Evolutionary conservation across 2,797 vertebrate species (phyloP), one percentile per base, ranked within the genome.

Genomic region (Balearica regulorum): DNA sequence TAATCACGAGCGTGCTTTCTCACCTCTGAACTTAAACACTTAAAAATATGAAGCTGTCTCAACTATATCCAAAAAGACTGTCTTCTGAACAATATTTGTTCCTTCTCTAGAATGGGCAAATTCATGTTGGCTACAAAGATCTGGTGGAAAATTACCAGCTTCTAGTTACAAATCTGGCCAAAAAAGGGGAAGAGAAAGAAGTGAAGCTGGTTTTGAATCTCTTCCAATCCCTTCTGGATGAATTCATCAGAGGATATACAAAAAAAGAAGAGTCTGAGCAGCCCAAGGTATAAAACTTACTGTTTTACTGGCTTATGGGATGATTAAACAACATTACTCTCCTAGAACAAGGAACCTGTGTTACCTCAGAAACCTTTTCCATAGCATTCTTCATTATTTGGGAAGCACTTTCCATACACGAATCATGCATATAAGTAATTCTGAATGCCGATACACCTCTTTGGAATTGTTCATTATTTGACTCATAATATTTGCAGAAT

Each of bases 211-310:
- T 99, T 82, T 98, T 99, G 91, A 99, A 99, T 96, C 98, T 99
- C 68, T 99, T 99, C 98, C 99, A 99, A 92, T 99, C 99, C 0
- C 98, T 99, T 94, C 98, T 99, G 72, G 99, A 99, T 12, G 99
- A 99, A 62, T 99, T 99, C 97, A 99, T 99, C 65, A 98, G 99
- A 35, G 98, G 98, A 43, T 99, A 99, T 82, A 98, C 98, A 85
- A 99, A 99, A 97, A 99, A 98, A 94, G 99, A 98, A 25, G 99
- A 99, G 72, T 98, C 98, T 1, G 99, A 99, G 83, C 98, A 98
- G 10, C 94, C 97, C 9, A 99, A 99, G 99, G 99, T 99, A 46
- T n/a, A 41, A 43, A 78, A 51, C 25, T 57, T 61, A 8, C 3
- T 79, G 17, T 71, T 25, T 54, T 77, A 18, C 41, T 81, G 79